Percentiles rank a stretch among this genome's conserved stretches.
Conservation (phyloP, 1,140 invertebrate genomes). For the Achatina immaculata region DNA sequence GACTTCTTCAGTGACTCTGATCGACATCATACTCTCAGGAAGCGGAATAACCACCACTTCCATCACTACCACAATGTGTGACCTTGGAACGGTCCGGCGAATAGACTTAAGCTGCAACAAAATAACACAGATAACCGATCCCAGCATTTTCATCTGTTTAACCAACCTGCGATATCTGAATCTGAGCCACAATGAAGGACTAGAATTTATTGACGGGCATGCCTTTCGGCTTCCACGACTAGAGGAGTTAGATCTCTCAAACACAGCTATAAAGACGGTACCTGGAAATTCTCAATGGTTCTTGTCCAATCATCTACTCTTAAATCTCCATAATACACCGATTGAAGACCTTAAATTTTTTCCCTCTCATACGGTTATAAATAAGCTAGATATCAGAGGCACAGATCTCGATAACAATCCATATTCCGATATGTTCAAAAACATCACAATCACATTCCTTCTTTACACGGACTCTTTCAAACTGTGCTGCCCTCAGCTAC, state of each 20-base stretch:
- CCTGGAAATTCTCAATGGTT: too few relatives aligned
- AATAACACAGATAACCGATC: neutral
- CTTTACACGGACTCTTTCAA: slow-evolving; percentile 26
- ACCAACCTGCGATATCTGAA: neutral
- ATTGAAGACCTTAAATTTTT: neutral
- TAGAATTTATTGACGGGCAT: neutral
- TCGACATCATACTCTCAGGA: neutral
- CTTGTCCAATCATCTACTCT: too few relatives aligned
- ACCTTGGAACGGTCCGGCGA: neutral
- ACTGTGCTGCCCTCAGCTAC: slow-evolving; percentile 18
- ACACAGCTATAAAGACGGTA: neutral
- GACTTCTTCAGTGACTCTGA: neutral
- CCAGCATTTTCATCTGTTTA: neutral
- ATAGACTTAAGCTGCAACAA: slow-evolving; percentile 2
- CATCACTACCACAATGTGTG: neutral
- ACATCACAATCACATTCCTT: neutral
- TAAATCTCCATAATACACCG: neutral
- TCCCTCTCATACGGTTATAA: neutral
- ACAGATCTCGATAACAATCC: neutral
- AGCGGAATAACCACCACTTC: neutral
- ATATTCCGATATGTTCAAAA: slow-evolving; percentile 1
- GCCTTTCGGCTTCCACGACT: neutral
- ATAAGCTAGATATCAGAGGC: neutral
- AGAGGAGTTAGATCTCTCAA: neutral
- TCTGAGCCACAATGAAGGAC: neutral